phyloP scores from a whole-genome alignment of 2,888 invertebrate species.

The Barypeithes pellucidus region DNA sequence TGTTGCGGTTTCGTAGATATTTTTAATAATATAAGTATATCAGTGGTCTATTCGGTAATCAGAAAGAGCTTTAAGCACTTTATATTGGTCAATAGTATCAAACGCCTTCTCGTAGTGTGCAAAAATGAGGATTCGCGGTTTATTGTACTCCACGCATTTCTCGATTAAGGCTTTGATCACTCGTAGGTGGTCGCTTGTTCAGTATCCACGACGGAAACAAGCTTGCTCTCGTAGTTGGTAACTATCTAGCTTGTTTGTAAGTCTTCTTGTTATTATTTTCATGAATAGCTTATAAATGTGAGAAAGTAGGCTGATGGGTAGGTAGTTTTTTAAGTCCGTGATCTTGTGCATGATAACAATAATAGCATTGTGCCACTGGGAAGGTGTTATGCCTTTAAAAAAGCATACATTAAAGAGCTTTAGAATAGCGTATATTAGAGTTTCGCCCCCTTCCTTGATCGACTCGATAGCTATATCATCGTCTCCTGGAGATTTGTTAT shows the following conservation, averaged over 20 bases:
- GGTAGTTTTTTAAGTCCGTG: neutral
- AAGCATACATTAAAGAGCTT: slow-evolving; percentile 17
- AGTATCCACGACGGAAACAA: neutral
- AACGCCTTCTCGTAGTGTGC: slow-evolving; percentile 22
- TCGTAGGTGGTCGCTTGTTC: too few species aligned
- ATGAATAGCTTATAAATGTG: slow-evolving; percentile 30
- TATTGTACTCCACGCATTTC: too few species aligned
- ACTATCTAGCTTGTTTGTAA: slow-evolving; percentile 21
- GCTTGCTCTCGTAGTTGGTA: slow-evolving; percentile 35
- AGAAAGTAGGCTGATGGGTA: slow-evolving; percentile 26
- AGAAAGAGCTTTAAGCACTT: slow-evolving; percentile 24
- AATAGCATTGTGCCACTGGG: slow-evolving; percentile 24
- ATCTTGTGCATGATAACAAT: neutral
- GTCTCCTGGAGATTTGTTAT: slow-evolving; percentile 10
- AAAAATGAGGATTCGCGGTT: slow-evolving; percentile 7
- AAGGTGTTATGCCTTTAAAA: slow-evolving; percentile 6
- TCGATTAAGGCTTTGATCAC: too few species aligned
- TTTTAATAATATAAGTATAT: slow-evolving; percentile 16
- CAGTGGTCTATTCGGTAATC: slow-evolving; percentile 20
- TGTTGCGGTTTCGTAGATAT: slow-evolving; percentile 28
- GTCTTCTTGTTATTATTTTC: slow-evolving; percentile 35
- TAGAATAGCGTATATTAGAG: too few species aligned
- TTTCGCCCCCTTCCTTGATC: slow-evolving; percentile 34
- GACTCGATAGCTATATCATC: slow-evolving; percentile 32
- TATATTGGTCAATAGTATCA: slow-evolving; percentile 20